phyloP scores from a whole-genome alignment of 2,797 vertebrate species.

The Toxotes lorentzi region DNA sequence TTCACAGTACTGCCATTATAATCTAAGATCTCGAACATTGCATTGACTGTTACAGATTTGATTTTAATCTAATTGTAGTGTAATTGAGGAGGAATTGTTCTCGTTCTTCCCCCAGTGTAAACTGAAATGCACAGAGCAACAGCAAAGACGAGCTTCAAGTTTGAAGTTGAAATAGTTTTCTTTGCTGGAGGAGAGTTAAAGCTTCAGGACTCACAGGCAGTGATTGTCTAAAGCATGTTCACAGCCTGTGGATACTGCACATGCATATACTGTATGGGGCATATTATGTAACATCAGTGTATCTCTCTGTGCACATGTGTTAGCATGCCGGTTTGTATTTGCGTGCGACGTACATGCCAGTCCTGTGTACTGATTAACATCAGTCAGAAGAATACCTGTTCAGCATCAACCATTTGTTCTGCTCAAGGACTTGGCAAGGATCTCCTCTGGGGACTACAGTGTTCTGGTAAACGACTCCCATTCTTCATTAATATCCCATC shows the following conservation, averaged over 20 bases:
- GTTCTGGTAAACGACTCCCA: background rate
- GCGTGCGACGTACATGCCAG: accelerated
- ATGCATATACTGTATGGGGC: background rate
- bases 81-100: background rate
- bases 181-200: constrained; percentile 7
- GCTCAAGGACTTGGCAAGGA: background rate
- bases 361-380: constrained; percentile 27
- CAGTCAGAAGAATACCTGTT: constrained; percentile 27
- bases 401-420: constrained; percentile 22
- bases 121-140: background rate
- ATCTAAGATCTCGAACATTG: background rate
- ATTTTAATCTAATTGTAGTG: background rate
- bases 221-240: constrained; percentile 46
- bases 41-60: background rate
- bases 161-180: constrained; percentile 26
- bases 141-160: background rate
- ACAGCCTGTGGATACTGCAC: constrained; percentile 6
- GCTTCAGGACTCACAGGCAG: constrained; percentile 3
- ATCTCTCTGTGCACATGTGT: background rate
- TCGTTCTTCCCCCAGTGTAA: background rate
- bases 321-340: background rate
- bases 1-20: background rate
- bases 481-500: background rate
- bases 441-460: background rate
- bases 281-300: background rate